Base-by-base conservation (phyloP, 2,113 vertebrate species). In the Anoplopoma fimbria region DNA sequence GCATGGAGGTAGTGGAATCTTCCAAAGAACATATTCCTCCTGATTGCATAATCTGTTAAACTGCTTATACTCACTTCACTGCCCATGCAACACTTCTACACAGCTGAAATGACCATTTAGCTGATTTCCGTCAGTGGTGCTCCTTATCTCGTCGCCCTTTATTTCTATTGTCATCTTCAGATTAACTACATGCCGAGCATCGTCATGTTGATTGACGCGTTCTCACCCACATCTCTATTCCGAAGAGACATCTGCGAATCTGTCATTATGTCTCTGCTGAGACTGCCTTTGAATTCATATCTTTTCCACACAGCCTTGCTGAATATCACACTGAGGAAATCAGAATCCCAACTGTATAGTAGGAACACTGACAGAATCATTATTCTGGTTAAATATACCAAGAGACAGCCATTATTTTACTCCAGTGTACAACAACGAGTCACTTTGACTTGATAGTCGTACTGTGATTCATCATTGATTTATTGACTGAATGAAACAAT, bases 111-210 rank as follows among this genome's bases (percentile, higher is more conserved):
- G 65, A 57, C 45, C 71, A 31, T 58, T 79, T n/a, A 72, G 34
- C 14, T 5, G 57, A 68, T 63, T 82, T 68, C 4, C 4, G 17
- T 57, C 79, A 49, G 29, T 0, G 27, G 33, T 21, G 19, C 55
- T 75, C 45, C 15, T 77, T 65, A 75, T 81, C 81, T 64, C 14
- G 9, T 60, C 45, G 13, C 23, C 60, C 9, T 78, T 19, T 67
- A 58, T 58, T 47, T 64, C 13, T 63, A 13, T 33, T 47, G 33
- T 78, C 27, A 78, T 36, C 61, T 61, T 36, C 63, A 81, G 27
- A 77, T 67, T 55, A 75, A 71, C 55, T 4, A 8, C 21, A 25
- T 58, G 34, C 53, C 23, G 33, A 34, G 10, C 40, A 53, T 21
- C 63, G 51, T 71, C 51, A 33, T 6, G 29, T 10, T 75, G 47